phyloP scores from a whole-genome alignment of 2,113 vertebrate species.

The Nettapus auritus region DNA sequence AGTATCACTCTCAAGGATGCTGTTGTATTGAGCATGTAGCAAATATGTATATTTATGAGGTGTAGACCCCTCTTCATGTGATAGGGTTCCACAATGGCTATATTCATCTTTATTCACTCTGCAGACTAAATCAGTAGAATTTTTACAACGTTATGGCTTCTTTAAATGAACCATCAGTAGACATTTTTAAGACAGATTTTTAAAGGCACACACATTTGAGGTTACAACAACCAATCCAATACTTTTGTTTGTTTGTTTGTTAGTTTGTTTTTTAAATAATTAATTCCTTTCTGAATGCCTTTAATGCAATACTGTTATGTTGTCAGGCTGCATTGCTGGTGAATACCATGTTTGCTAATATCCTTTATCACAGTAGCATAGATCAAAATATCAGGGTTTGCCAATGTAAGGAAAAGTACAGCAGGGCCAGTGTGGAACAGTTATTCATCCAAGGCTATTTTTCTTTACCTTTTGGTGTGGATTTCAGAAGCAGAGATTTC shows the following conservation, averaged over 20 bases:
- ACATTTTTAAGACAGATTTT: not conserved
- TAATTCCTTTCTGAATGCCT: not conserved
- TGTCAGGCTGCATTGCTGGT: not conserved
- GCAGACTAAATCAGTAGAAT: slow-evolving; percentile 30
- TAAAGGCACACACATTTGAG: not conserved
- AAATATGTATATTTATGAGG: slow-evolving; percentile 31
- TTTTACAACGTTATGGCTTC: slow-evolving; percentile 21
- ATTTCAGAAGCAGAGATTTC: not conserved
- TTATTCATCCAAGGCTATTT: not conserved
- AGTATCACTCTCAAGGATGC: not conserved
- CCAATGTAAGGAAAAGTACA: not conserved
- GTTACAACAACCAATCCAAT: not conserved
- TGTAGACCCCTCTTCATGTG: not conserved
- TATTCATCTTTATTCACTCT: slow-evolving; percentile 38
- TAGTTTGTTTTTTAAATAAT: not conserved
- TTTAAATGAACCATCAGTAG: not conserved
- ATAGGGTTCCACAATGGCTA: slow-evolving; percentile 9
- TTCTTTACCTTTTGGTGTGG: not conserved
- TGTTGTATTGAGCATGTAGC: not conserved
- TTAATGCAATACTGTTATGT: not conserved
- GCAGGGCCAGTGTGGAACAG: not conserved
- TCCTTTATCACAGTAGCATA: not conserved
- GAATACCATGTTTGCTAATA: not conserved
- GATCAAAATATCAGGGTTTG: not conserved
- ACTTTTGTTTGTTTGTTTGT: too few relatives aligned